phyloP scores from a whole-genome alignment of 2,888 invertebrate species.

The Cybosia mesomella region DNA sequence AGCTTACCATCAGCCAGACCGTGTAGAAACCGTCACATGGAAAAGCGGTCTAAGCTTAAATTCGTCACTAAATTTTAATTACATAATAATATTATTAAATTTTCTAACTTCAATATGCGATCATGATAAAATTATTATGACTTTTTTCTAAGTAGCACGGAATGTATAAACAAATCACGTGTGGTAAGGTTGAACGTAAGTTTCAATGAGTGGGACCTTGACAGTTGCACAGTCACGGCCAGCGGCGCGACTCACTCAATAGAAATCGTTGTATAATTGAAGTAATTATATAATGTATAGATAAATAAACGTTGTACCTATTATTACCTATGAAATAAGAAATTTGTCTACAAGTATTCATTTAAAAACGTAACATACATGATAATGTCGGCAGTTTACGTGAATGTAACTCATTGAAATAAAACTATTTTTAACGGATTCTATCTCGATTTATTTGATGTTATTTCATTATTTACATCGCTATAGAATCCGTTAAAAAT shows the following conservation, averaged over 20 bases:
- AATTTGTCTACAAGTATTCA: neutral
- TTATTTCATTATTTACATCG: no score
- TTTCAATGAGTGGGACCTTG: constrained; percentile 54
- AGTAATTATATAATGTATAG: no score
- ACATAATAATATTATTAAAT: neutral
- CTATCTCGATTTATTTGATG: no score
- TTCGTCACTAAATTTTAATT: no score
- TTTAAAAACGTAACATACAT: no score
- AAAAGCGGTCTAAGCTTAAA: no score
- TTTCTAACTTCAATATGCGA: neutral
- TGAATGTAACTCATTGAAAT: no score
- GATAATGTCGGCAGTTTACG: no score
- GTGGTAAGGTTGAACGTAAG: constrained; percentile 45
- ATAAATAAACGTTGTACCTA: constrained; percentile 39
- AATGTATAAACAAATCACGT: constrained; percentile 43
- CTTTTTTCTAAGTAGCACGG: neutral
- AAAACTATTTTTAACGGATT: no score
- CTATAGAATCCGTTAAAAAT: no score
- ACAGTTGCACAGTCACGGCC: constrained; percentile 47
- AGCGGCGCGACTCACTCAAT: constrained; percentile 40
- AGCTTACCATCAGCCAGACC: no score
- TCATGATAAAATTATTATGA: neutral
- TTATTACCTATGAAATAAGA: constrained; percentile 1
- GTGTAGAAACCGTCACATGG: no score
- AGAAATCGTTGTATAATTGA: constrained; percentile 48